These are phyloP conservation scores for Plutella xylostella DNA, from an alignment of 2,888 invertebrate genomes.

Conservation along the genomic window DNA sequence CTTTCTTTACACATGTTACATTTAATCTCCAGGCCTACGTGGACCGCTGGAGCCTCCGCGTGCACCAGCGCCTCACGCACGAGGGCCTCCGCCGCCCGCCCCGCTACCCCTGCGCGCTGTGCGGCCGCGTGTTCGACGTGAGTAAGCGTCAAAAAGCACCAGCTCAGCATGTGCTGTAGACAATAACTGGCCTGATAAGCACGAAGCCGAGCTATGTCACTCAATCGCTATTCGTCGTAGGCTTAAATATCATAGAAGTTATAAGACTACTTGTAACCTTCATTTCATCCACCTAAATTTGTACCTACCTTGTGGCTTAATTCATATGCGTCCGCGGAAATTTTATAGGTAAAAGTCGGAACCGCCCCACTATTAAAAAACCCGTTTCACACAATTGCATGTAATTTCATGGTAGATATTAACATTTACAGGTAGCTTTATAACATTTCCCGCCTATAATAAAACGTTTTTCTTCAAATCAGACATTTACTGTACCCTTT, in stretches of 20 bases:
- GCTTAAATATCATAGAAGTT: neutral
- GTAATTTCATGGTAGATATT: neutral
- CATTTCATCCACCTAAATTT: no score
- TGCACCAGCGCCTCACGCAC: slow-evolving; percentile 37
- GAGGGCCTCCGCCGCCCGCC: slow-evolving; percentile 47
- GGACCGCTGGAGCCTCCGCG: slow-evolving; percentile 37
- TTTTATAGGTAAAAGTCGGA: neutral
- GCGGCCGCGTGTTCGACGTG: slow-evolving; percentile 10
- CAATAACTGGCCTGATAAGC: neutral
- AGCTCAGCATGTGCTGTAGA: no score
- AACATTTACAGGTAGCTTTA: neutral
- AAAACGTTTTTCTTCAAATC: neutral
- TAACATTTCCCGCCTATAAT: neutral
- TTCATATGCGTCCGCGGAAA: neutral
- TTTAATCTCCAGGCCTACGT: slow-evolving; percentile 36
- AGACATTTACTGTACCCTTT: no score
- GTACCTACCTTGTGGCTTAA: neutral
- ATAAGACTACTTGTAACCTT: no score
- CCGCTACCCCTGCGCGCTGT: slow-evolving; percentile 4
- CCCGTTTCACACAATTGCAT: neutral
- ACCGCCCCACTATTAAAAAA: neutral
- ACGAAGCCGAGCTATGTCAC: neutral
- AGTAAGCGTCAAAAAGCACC: neutral
- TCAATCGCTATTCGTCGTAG: neutral
- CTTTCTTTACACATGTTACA: neutral